Conservation (phyloP, 2,113 vertebrate genomes). For the Atrichornis clamosus region DNA sequence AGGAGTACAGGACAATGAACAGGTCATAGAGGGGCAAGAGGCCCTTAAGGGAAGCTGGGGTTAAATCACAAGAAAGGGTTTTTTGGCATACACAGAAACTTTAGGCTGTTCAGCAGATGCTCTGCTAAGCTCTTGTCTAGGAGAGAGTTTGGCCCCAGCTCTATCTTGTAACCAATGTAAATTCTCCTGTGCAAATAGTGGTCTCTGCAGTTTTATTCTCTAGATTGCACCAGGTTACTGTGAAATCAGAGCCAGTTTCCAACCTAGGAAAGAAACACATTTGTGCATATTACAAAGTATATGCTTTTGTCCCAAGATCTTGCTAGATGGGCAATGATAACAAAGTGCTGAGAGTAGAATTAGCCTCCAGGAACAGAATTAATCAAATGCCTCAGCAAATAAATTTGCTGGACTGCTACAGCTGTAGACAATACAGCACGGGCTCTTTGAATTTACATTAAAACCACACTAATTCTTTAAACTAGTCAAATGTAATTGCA, state of each 20-base stretch:
- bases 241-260: neutral
- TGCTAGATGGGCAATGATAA: neutral
- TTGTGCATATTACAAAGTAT: neutral
- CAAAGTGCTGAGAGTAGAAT: neutral
- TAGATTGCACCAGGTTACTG: neutral
- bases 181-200: neutral
- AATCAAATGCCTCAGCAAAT: neutral
- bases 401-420: neutral
- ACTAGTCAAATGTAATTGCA: slow-evolving; percentile 35
- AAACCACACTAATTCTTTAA: slow-evolving; percentile 32
- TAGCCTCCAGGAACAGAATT: neutral
- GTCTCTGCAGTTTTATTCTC: neutral
- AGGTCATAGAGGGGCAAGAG: neutral
- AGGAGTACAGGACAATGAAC: neutral
- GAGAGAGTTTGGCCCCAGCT: neutral
- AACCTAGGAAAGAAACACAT: neutral
- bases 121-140: neutral
- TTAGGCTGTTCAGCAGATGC: neutral
- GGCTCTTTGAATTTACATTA: slow-evolving; percentile 25
- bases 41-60: neutral
- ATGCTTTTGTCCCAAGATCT: neutral
- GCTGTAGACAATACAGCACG: neutral
- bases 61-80: neutral
- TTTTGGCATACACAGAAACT: neutral
- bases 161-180: neutral